Evolutionary conservation across 2,888 invertebrate genomes (phyloP).

Genomic region (Liodrosophila aerea): DNA sequence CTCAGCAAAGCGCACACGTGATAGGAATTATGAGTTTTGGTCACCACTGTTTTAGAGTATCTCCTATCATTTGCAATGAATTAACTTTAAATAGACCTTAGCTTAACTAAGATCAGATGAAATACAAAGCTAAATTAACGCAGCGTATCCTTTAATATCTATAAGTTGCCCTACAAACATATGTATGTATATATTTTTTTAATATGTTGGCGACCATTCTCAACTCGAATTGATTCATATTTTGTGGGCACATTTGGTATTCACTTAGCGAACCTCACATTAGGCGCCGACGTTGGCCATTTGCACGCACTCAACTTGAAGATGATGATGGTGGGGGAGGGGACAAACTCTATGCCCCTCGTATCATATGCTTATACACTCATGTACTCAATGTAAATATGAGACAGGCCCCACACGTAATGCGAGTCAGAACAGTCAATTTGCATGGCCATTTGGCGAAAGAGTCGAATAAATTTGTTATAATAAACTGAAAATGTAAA

Average conservation of each 20-base stretch:
- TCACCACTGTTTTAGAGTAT: too few species aligned
- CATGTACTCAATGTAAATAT: slow-evolving; percentile 25
- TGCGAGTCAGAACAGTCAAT: slow-evolving; percentile 21
- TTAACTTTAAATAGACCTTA: too few species aligned
- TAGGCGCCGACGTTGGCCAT: slow-evolving; percentile 45
- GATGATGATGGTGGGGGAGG: not conserved
- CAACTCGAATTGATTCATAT: slow-evolving; percentile 23
- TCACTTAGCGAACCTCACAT: slow-evolving; percentile 38
- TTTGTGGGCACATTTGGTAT: slow-evolving; percentile 29
- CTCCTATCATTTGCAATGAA: too few species aligned
- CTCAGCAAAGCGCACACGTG: too few species aligned
- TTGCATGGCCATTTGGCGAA: slow-evolving; percentile 31
- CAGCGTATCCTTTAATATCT: not conserved
- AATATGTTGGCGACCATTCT: not conserved
- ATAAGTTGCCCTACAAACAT: not conserved
- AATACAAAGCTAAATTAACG: too few species aligned
- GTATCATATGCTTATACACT: not conserved
- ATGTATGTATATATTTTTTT: not conserved
- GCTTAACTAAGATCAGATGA: too few species aligned
- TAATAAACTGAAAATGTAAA: slow-evolving; percentile 32
- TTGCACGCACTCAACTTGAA: slow-evolving; percentile 58
- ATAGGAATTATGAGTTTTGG: too few species aligned
- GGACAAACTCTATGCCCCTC: too few species aligned
- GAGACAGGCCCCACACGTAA: slow-evolving; percentile 1
- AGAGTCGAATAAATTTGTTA: slow-evolving; percentile 39